phyloP scores from a whole-genome alignment of 2,113 vertebrate species.

The Silurus glanis region DNA sequence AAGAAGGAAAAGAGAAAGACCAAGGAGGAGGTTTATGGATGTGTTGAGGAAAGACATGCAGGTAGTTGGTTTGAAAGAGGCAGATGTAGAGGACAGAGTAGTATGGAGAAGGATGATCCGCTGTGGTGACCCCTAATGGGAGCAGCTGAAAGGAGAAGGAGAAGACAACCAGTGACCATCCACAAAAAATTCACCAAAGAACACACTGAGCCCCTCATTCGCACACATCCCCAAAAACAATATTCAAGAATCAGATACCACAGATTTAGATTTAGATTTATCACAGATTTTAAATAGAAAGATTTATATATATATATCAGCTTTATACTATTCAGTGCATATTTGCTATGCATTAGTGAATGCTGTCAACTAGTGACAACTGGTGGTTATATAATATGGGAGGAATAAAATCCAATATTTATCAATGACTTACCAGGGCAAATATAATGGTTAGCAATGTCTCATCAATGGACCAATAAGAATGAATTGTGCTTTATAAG shows the following conservation, averaged over 20 bases:
- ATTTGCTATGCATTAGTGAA: not conserved
- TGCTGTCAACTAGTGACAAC: not conserved
- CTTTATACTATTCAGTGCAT: not conserved
- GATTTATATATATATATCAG: not conserved
- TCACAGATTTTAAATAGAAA: no score
- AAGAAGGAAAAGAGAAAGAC: no score
- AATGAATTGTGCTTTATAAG: not conserved
- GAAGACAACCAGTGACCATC: slow-evolving; percentile 8
- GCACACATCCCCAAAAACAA: not conserved
- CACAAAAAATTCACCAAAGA: slow-evolving; percentile 7
- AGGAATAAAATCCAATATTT: not conserved
- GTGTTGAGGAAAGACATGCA: no score
- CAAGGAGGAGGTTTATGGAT: no score
- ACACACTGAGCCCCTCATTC: not conserved
- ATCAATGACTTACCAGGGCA: not conserved
- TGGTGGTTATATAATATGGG: not conserved
- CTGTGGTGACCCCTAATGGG: no score
- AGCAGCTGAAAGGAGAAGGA: no score
- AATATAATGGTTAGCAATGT: not conserved
- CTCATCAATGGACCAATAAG: not conserved
- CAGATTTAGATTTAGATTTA: not conserved
- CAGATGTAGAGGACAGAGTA: no score
- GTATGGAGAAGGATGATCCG: no score
- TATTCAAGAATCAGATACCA: not conserved
- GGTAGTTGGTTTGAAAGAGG: no score